Conservation (phyloP, 2,888 invertebrate species). For the Eubasilissa splendida region DNA sequence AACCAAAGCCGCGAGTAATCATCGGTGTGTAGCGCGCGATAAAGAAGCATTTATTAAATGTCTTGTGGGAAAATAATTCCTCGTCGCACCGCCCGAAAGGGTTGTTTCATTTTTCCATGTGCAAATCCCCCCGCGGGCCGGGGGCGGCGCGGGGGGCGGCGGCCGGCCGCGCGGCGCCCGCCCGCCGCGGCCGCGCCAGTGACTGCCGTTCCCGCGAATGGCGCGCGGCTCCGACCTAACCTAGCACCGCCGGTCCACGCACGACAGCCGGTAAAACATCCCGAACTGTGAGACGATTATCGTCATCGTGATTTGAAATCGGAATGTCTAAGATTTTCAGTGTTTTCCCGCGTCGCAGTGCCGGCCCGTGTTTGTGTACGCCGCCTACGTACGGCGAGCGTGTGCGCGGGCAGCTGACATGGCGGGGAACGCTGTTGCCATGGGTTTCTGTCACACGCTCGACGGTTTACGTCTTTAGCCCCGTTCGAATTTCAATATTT, state of each 20-base stretch:
- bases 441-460: slow-evolving; percentile 42
- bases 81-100: slow-evolving; percentile 30
- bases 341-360: slow-evolving; percentile 36
- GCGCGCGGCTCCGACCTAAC: slow-evolving; percentile 44
- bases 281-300: not conserved
- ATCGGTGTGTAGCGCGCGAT: not conserved
- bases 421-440: slow-evolving; percentile 43
- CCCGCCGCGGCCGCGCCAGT: slow-evolving; percentile 58
- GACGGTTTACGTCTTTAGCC: slow-evolving; percentile 13
- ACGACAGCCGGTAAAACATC: not conserved
- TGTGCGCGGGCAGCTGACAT: slow-evolving; percentile 29
- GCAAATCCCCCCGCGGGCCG: slow-evolving; percentile 53
- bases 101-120: slow-evolving; percentile 43
- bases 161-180: slow-evolving; percentile 64
- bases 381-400: not conserved
- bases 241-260: not conserved
- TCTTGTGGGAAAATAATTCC: slow-evolving; percentile 8
- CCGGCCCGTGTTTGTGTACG: slow-evolving; percentile 11
- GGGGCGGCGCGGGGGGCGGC: slow-evolving; percentile 60
- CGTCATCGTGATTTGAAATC: not conserved
- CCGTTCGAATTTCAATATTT: not conserved
- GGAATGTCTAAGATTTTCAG: not conserved
- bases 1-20: not conserved
- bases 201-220: slow-evolving; percentile 58
- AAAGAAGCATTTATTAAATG: not conserved